A percentile compares a stretch with the other conserved stretches of the same genome.
Conservation (phyloP, 2,797 vertebrate species). For the Eremophila alpestris region DNA sequence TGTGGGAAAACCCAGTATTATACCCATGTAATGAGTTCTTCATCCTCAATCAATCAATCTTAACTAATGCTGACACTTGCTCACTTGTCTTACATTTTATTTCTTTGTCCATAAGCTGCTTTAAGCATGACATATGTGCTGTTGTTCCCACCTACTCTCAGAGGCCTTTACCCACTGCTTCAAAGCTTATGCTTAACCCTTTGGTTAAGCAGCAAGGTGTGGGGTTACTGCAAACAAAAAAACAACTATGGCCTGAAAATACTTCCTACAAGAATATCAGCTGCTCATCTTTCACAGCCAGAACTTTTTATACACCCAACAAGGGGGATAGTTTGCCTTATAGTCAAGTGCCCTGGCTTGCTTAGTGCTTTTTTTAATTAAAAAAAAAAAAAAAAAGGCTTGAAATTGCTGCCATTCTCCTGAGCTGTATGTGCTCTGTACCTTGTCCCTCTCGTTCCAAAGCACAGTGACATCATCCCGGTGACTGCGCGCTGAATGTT, state of each 20-base stretch:
- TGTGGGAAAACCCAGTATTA: background rate
- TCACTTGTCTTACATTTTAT: background rate
- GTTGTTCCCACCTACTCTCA: background rate
- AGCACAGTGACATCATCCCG: slow-evolving; percentile 70
- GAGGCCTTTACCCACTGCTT: background rate
- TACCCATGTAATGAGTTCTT: background rate
- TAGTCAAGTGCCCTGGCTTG: background rate
- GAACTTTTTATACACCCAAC: background rate
- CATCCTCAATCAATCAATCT: background rate
- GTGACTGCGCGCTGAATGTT: slow-evolving; percentile 65
- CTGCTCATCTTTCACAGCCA: background rate
- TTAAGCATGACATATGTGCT: background rate
- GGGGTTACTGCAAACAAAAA: background rate
- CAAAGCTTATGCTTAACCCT: background rate
- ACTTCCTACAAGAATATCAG: background rate
- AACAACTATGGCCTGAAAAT: background rate
- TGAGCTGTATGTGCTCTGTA: background rate
- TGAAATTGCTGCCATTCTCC: background rate
- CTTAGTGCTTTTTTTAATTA: background rate
- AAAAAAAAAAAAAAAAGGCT: background rate
- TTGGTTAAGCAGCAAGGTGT: background rate
- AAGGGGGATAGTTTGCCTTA: background rate
- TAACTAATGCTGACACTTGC: background rate
- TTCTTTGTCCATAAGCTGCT: background rate
- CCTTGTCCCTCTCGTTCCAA: slow-evolving; percentile 79